These are phyloP conservation scores for Athalia rosae DNA, from an alignment of 2,888 invertebrate genomes.

Conservation along the genomic window DNA sequence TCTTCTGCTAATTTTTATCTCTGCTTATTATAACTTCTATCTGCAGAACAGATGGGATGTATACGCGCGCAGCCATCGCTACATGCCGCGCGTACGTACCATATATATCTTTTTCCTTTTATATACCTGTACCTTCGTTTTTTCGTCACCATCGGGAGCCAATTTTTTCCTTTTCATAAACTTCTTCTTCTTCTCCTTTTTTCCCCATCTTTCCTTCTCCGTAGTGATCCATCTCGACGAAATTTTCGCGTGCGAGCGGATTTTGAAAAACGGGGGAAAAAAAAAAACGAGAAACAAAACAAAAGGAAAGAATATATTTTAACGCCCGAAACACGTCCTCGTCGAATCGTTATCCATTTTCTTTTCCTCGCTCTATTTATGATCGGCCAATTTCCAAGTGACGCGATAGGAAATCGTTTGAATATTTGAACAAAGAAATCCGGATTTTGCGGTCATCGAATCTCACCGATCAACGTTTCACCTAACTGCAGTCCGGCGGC, in stretches of 20 bases:
- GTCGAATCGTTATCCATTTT: no score
- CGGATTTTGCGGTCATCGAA: background rate
- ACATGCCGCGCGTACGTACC: no score
- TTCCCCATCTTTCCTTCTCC: background rate
- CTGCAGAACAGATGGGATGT: background rate
- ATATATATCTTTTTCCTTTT: no score
- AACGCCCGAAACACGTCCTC: no score
- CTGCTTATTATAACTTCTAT: constrained; percentile 25
- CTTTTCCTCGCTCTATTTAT: no score
- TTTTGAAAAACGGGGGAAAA: background rate
- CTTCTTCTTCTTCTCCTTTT: constrained; percentile 12
- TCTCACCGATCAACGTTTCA: no score
- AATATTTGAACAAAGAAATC: background rate
- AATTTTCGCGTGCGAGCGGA: background rate
- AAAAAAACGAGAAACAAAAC: background rate
- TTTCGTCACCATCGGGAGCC: no score
- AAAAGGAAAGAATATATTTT: background rate
- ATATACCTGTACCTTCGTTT: no score
- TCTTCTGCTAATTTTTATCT: constrained; percentile 35
- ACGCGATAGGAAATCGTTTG: background rate
- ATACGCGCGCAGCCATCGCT: no score
- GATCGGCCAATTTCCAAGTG: no score
- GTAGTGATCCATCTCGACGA: background rate
- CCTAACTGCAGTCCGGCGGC: no score
- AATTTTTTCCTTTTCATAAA: no score